These are phyloP conservation scores for Cacoxenus indagator DNA, from an alignment of 2,888 invertebrate species.

Conservation along the genomic window DNA sequence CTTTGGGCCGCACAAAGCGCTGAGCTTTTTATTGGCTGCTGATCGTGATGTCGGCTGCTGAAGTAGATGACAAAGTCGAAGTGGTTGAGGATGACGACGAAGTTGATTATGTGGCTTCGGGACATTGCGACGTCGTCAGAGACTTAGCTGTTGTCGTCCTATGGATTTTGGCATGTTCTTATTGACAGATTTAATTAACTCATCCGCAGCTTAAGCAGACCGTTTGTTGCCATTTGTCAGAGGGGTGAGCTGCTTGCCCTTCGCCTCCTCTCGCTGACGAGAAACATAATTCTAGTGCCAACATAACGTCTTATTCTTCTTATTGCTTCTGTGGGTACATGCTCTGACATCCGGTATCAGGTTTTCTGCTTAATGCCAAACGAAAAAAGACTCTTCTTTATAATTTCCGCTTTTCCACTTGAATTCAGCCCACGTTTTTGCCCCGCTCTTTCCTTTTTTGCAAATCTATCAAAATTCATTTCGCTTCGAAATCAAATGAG, in stretches of 20 bases:
- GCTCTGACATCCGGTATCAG: constrained; percentile 57
- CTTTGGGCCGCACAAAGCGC: constrained; percentile 31
- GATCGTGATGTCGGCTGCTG: constrained; percentile 28
- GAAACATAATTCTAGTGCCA: too few relatives aligned
- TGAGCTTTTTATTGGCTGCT: constrained; percentile 52
- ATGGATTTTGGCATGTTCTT: constrained; percentile 31
- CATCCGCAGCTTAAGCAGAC: constrained; percentile 61
- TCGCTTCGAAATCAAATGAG: constrained; percentile 55
- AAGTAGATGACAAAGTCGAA: constrained; percentile 34
- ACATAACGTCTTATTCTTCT: constrained; percentile 33
- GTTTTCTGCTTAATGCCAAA: constrained; percentile 37
- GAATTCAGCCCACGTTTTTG: constrained; percentile 30
- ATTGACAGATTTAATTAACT: constrained; percentile 67
- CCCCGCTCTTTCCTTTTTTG: constrained; percentile 27
- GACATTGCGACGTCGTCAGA: constrained; percentile 43
- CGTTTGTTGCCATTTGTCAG: constrained; percentile 52
- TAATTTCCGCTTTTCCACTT: constrained; percentile 60
- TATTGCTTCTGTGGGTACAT: constrained; percentile 24
- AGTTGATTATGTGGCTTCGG: constrained; percentile 48
- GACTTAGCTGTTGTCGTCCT: constrained; percentile 33
- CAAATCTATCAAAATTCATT: constrained; percentile 54
- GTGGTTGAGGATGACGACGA: constrained; percentile 40
- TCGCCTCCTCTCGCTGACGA: too few relatives aligned
- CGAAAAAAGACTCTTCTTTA: constrained; percentile 39
- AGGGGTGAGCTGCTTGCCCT: constrained; percentile 31